Percentiles rank a stretch among this genome's conserved stretches.
phyloP scores from a whole-genome alignment of 2,797 vertebrate genomes.

The Argentina silus region DNA sequence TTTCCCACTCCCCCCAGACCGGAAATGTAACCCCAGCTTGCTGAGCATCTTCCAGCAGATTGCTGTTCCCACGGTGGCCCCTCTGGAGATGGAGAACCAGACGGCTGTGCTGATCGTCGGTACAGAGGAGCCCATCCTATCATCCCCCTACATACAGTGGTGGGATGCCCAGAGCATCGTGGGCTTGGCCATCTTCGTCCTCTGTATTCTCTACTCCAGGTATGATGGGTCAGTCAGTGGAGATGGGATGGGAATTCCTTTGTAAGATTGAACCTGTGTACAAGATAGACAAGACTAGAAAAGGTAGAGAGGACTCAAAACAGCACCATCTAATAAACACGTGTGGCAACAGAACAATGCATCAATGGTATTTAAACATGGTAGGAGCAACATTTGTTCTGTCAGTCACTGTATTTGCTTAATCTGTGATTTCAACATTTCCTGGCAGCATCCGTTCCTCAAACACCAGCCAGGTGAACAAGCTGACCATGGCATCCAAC shows the following conservation, averaged over 20 bases:
- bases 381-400: too few species aligned
- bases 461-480: conserved; percentile 92
- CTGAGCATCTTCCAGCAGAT: conserved; percentile 85
- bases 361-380: too few species aligned
- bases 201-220: conserved; percentile 83
- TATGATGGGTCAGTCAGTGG: conserved; percentile 39
- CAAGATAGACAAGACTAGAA: too few species aligned
- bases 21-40: conserved; percentile 87
- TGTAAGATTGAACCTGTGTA: too few species aligned
- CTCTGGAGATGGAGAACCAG: conserved; percentile 73
- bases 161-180: conserved; percentile 63
- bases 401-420: too few species aligned
- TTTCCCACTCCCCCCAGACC: conserved; percentile 68
- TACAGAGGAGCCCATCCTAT: conserved; percentile 62
- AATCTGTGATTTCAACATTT: neutral
- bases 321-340: too few species aligned
- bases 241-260: too few species aligned
- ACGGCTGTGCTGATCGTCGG: conserved; percentile 69
- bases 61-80: conserved; percentile 67
- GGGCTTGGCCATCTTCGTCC: conserved; percentile 72
- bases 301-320: too few species aligned
- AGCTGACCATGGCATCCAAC: conserved; percentile 86
- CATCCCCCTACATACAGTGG: conserved; percentile 65
- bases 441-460: conserved; percentile 87
- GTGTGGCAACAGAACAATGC: too few species aligned